Evolutionary conservation across 2,888 invertebrate species (phyloP).

Genomic region (Podabrus alpinus): DNA sequence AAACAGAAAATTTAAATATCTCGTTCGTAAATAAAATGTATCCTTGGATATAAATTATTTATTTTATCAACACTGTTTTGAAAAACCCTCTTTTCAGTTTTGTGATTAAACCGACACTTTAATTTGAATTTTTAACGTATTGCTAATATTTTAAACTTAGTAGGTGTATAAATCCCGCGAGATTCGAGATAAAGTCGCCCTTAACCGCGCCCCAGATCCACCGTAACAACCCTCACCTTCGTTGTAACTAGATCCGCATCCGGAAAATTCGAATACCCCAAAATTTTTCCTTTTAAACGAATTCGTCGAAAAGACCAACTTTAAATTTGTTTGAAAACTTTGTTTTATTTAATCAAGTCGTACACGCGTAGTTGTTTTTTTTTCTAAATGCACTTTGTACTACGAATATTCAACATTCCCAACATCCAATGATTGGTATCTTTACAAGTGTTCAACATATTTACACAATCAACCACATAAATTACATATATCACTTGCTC

Average conservation of each 20-base stretch:
- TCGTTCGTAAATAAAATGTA: background rate
- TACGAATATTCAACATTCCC: background rate
- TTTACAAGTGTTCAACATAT: slow-evolving; percentile 6
- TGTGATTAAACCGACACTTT: slow-evolving; percentile 6
- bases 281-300: background rate
- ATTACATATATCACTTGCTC: background rate
- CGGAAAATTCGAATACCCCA: slow-evolving; percentile 4
- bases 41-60: background rate
- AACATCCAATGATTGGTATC: background rate
- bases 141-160: slow-evolving; percentile 25
- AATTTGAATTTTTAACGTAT: slow-evolving; percentile 28
- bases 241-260: slow-evolving; percentile 19
- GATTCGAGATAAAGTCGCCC: slow-evolving; percentile 25
- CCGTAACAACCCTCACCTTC: slow-evolving; percentile 28
- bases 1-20: background rate
- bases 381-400: background rate
- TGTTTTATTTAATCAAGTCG: background rate
- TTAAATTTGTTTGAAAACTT: background rate
- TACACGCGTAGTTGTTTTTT: background rate
- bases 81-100: background rate
- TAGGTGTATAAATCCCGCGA: slow-evolving; percentile 23
- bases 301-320: background rate
- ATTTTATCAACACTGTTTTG: background rate
- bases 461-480: slow-evolving; percentile 5
- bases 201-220: slow-evolving; percentile 25